Base-by-base conservation (phyloP, 1,140 invertebrate species). In the Goniozus legneri region DNA sequence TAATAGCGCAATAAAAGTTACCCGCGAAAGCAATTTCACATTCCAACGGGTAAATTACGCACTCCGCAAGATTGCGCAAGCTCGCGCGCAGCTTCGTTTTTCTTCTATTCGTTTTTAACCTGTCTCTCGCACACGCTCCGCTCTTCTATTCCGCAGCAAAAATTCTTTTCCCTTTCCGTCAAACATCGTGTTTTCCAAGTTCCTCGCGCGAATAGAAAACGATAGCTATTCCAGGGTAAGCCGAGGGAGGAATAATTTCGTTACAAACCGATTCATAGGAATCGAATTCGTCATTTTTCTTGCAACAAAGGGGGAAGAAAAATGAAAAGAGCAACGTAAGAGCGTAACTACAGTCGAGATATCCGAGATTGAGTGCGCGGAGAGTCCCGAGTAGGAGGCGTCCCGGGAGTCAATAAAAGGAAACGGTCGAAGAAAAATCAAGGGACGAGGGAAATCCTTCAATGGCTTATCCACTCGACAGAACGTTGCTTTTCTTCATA, bases 391-490 rank as follows among this genome's bases (percentile, higher is more conserved):
- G n/a, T n/a, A n/a, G n/a, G n/a, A n/a, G n/a, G n/a, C n/a, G n/a
- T n/a, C n/a, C n/a, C n/a, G n/a, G n/a, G n/a, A 46, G 52, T 56
- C 58, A 52, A 58, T 54, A 24, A 45, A 32, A 49, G 35, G 36
- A 44, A 57, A 40, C 38, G n/a, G n/a, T n/a, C n/a, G n/a, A n/a
- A n/a, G n/a, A 47, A 47, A 21, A 31, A 16, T 21, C 19, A 44
- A 39, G 44, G 57, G 40, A 50, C 56, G 49, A 55, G 52, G 52
- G 49, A 59, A 56, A 61, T 60, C 57, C 54, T 56, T 58, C 62
- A 61, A 66, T 65, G 54, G 56, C 56, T 66, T 58, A 64, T 66
- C 60, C 58, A 58, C 47, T 60, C 54, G 56, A 56, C 50, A n/a
- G n/a, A n/a, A n/a, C n/a, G n/a, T n/a, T 27, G 24, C 24, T 27